Base-by-base conservation (phyloP, 2,888 invertebrate genomes). In the Ennomos quercinarius region DNA sequence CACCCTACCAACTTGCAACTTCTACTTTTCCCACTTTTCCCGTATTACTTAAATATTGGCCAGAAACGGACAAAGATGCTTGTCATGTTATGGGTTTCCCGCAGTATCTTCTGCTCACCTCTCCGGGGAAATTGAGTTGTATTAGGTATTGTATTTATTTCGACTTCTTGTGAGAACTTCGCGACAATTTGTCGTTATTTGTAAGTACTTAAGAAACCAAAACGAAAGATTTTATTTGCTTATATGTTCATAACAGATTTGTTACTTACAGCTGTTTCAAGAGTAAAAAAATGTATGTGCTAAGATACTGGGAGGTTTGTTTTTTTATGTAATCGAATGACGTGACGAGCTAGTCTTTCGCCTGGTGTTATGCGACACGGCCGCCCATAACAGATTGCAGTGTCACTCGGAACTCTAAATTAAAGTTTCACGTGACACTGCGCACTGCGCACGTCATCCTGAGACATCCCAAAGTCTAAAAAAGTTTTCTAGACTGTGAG, bases 1-100 rank as follows among this genome's bases (percentile, higher is more conserved):
- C 77, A 83, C 78, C 80, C 72, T 74, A 74, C 50, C 51, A 50
- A 59, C 73, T 77, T 73, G 70, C 67, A 72, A 73, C 73, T 74
- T 71, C 63, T 57, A 73, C 74, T 79, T 76, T 73, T 60, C 68
- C 66, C 68, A 43, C 51, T 40, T 53, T 51, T 46, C 47, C 40
- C 49, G 66, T 77, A 76, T 72, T 73, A 77, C 74, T 75, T 70
- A 67, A 75, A 72, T 74, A 75, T 75, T 72, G 70, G 68, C 71
- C 55, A 38, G 47, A 47, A 62, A 55, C 55, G 58, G 58, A 58
- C 64, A 60, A 64, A 64, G 49, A 60, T 46, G 58, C 61, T 45
- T 61, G 63, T 62, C 63, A 63, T 63, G 58, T 53, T 53, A 36
- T 52, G 39, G 55, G 61, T 62, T 57, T 42, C 39, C 40, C 37